Base-by-base conservation (phyloP, 2,797 vertebrate species). In the Leptoclinus maculatus region DNA sequence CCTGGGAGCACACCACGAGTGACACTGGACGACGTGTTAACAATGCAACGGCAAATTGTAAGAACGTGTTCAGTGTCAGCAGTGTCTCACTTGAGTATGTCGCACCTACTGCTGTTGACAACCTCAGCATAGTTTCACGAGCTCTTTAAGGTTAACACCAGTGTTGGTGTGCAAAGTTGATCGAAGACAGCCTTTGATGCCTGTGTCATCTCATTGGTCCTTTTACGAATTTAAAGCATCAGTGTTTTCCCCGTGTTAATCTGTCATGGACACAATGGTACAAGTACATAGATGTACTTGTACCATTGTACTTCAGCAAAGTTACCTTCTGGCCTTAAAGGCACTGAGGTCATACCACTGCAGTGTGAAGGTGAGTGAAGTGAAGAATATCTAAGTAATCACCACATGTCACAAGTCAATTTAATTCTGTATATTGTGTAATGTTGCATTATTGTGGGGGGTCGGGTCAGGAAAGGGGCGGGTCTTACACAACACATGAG, bases 21-120 rank as follows among this genome's bases (percentile, higher is more conserved):
- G 83, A 74, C 19, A 68, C 68, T 7, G 62, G 73, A 60, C 12
- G 74, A 86, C 75, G 66, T 87, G 88, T 83, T 93, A 93, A 93
- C 88, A 75, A 63, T 23, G 71, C 60, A 19, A 2, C 70, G 3
- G 76, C 81, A 78, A 87, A 83, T 90, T 89, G 88, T 88, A 90
- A 93, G 87, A 85, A 87, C 29, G 43, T 57, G 78, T 84, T 79
- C 76, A 12, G 69, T 72, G 78, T 82, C 77, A 36, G 29, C 76
- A 27, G 27, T 23, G 78, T 76, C 57, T 23, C 67, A 79, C 84
- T 82, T 85, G 21, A 80, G 79, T 53, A 87, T 92, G 79, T 90
- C 21, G 3, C 82, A 65, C 89, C 83, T 74, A 13, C 75, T 86
- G 73, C 78, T 82, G 79, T 78, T 87, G 83, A 92, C 86, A 83